Percentiles rank a stretch among this genome's conserved stretches.
These are phyloP conservation scores for Odontophorus gujanensis DNA, from an alignment of 2,113 vertebrate genomes.

Conservation along the genomic window DNA sequence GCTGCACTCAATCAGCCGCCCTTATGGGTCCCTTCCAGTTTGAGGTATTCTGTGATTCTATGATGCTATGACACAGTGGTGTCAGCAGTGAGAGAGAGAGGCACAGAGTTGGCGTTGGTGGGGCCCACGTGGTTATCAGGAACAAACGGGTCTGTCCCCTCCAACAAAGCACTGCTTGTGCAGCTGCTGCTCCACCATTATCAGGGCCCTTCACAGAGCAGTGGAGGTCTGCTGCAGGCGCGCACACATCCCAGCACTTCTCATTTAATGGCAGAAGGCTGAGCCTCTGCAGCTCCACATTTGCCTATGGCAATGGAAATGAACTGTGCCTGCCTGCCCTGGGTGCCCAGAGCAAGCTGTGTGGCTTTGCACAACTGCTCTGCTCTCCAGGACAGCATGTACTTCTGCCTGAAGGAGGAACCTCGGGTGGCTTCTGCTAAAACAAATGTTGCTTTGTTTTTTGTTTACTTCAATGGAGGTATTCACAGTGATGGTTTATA, in stretches of 20 bases:
- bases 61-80: rapidly evolving
- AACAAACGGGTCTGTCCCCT: neutral
- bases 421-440: neutral
- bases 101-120: rapidly evolving
- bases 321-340: neutral
- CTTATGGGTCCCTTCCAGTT: no score
- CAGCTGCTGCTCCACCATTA: rapidly evolving
- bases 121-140: neutral
- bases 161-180: rapidly evolving
- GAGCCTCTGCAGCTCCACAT: neutral
- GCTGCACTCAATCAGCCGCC: no score
- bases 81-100: neutral
- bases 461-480: neutral
- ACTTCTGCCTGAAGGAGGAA: neutral
- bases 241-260: neutral
- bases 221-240: neutral
- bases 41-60: no score
- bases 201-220: neutral
- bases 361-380: rapidly evolving
- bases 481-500: neutral
- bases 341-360: neutral
- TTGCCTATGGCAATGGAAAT: neutral
- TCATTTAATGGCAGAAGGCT: rapidly evolving
- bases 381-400: rapidly evolving
- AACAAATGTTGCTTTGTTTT: neutral